phyloP scores from a whole-genome alignment of 2,113 vertebrate genomes.

The Xyliphius kryptos region DNA sequence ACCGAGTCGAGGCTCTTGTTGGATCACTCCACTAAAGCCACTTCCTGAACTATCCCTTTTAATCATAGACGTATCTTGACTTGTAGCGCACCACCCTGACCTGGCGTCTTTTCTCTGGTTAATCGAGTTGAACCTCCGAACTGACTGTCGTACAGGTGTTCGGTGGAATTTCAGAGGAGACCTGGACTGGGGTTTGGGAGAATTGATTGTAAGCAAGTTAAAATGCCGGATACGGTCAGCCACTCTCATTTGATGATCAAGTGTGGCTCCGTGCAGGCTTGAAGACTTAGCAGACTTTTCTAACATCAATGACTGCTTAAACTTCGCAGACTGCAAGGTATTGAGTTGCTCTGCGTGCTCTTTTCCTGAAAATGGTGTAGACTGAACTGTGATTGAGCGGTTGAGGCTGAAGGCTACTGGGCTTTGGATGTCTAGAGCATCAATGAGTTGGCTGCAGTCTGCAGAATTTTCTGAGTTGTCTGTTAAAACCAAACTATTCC shows the following conservation, averaged over 20 bases:
- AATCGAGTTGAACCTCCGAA: slow-evolving; percentile 84
- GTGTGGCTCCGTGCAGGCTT: neutral
- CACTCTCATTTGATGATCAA: slow-evolving; percentile 58
- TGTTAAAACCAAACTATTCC: slow-evolving; percentile 1
- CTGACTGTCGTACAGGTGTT: slow-evolving; percentile 83
- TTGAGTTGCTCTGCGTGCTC: neutral
- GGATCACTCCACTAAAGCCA: slow-evolving; percentile 60
- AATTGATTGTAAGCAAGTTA: slow-evolving; percentile 84
- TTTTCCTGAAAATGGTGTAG: slow-evolving; percentile 50
- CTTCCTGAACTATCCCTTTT: slow-evolving; percentile 79
- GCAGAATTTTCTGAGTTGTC: neutral
- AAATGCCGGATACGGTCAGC: slow-evolving; percentile 90
- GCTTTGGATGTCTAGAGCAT: slow-evolving; percentile 63
- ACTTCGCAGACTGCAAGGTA: neutral
- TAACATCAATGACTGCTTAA: neutral
- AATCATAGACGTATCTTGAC: slow-evolving; percentile 47
- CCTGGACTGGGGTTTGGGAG: slow-evolving; percentile 56
- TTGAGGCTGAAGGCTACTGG: slow-evolving; percentile 50
- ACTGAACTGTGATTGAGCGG: slow-evolving; percentile 49
- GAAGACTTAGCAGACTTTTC: neutral
- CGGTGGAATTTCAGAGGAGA: slow-evolving; percentile 83
- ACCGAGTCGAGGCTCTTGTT: slow-evolving; percentile 32
- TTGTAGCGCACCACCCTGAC: slow-evolving; percentile 18
- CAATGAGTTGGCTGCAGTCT: slow-evolving; percentile 54
- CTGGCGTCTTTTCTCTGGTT: slow-evolving; percentile 51